phyloP scores from a whole-genome alignment of 2,797 vertebrate genomes.

The Sardinella longiceps region DNA sequence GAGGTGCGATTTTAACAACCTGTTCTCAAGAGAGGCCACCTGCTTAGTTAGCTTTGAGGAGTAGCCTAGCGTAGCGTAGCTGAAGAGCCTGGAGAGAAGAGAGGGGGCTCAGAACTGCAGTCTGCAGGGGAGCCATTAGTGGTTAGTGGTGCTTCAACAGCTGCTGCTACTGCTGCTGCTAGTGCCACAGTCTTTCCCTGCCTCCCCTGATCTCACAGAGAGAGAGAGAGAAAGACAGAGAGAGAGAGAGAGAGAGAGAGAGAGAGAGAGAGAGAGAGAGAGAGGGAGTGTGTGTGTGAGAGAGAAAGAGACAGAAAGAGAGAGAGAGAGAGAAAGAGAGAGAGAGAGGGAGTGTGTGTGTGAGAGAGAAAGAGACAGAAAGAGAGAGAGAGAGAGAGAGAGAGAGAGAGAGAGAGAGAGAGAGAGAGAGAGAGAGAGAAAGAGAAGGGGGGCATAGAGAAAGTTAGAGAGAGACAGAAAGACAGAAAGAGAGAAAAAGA shows the following conservation, averaged over 20 bases:
- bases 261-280: constrained; percentile 4
- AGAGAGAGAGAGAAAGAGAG: too few species aligned
- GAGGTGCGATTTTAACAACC: background rate
- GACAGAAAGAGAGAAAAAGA: too few species aligned
- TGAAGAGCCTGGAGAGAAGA: background rate
- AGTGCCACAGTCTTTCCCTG: background rate
- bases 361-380: background rate
- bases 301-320: background rate
- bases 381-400: background rate
- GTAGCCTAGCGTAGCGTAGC: background rate
- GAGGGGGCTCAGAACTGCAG: too few species aligned
- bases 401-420: background rate
- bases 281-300: too few species aligned
- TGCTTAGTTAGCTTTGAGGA: background rate
- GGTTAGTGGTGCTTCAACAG: background rate
- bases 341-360: too few species aligned
- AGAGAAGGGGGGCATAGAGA: too few species aligned
- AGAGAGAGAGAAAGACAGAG: background rate
- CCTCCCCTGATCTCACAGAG: too few species aligned
- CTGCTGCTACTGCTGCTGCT: background rate
- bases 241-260: background rate
- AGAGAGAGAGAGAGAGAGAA: background rate
- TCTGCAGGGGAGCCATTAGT: too few species aligned
- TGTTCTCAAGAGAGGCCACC: background rate
- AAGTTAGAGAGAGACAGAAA: too few species aligned